phyloP scores from a whole-genome alignment of 2,888 invertebrate species.

The Cheilosia variabilis region DNA sequence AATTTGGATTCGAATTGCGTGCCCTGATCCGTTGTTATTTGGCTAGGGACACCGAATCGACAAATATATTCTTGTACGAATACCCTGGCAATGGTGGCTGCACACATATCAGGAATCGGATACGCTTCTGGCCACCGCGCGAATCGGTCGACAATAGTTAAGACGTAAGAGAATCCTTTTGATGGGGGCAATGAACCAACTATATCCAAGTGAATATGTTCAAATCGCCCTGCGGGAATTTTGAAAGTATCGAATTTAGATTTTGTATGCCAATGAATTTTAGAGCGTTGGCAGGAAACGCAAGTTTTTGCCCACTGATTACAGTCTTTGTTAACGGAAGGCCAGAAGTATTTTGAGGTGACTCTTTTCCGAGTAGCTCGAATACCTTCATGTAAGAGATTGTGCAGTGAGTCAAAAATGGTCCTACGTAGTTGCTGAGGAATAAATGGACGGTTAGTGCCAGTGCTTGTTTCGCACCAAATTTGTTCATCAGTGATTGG shows the following conservation, averaged over 20 bases:
- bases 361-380: conserved; percentile 41
- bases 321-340: conserved; percentile 35
- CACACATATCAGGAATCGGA: conserved; percentile 27
- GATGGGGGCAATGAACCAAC: conserved; percentile 34
- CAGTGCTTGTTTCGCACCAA: conserved; percentile 43
- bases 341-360: conserved; percentile 51
- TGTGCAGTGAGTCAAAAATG: conserved; percentile 46
- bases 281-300: conserved; percentile 41
- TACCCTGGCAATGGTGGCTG: conserved; percentile 27
- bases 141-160: conserved; percentile 40
- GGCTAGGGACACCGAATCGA: conserved; percentile 33
- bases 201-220: conserved; percentile 48
- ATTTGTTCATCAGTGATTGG: conserved; percentile 13
- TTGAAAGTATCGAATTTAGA: conserved; percentile 13
- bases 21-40: conserved; percentile 38
- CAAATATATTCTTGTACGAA: conserved; percentile 37
- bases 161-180: conserved; percentile 28
- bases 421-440: conserved; percentile 21
- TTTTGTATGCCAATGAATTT: conserved; percentile 35
- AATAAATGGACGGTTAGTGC: conserved; percentile 20
- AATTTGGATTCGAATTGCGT: conserved; percentile 38
- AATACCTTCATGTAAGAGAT: conserved; percentile 40
- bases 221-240: conserved; percentile 14
- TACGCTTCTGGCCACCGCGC: conserved; percentile 47
- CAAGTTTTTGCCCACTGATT: conserved; percentile 38